These are phyloP conservation scores for Cryptoprocta ferox DNA, from an alignment of 2,797 vertebrate genomes.

Conservation along the genomic window DNA sequence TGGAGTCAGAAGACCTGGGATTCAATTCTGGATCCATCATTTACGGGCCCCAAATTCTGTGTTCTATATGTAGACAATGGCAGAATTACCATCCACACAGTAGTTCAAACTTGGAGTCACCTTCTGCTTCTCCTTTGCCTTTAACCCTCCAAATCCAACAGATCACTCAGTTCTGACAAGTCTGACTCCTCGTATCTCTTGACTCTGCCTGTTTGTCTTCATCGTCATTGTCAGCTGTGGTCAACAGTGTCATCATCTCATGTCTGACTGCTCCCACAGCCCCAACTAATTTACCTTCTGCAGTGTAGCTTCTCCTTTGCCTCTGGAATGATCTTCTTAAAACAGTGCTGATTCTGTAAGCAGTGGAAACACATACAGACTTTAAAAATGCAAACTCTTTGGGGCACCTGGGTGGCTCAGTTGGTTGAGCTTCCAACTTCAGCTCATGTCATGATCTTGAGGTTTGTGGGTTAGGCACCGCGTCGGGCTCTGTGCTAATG, in stretches of 20 bases:
- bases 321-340: neutral
- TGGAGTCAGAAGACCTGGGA: neutral
- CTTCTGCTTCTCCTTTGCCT: neutral
- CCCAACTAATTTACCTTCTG: neutral
- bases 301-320: neutral
- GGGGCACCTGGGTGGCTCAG: too few species aligned
- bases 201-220: neutral
- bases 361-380: neutral
- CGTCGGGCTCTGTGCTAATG: too few species aligned
- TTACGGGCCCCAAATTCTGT: neutral
- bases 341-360: neutral
- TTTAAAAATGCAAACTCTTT: neutral
- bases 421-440: too few species aligned
- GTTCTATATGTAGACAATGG: neutral
- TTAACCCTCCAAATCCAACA: neutral
- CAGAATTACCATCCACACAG: neutral
- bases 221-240: neutral
- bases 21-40: neutral
- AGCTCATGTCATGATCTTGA: too few species aligned
- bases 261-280: neutral
- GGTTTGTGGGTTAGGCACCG: too few species aligned
- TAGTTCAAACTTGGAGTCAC: neutral
- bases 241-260: neutral
- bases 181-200: neutral
- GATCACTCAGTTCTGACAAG: neutral